Evolutionary conservation across 2,888 invertebrate genomes (phyloP).

Genomic region (Patella caerulea): DNA sequence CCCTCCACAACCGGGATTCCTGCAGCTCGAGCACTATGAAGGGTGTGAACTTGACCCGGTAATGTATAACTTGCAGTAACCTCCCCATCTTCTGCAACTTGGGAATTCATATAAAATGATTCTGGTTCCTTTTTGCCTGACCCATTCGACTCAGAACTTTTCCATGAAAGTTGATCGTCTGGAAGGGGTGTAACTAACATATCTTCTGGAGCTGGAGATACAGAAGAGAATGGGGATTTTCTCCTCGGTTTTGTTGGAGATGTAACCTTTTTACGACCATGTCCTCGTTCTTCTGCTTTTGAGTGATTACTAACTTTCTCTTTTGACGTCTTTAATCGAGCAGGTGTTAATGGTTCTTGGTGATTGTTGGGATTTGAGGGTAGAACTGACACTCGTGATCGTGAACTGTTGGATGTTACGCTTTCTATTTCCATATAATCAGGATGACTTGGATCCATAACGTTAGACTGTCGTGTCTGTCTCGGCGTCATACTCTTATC

Average conservation of each 20-base stretch:
- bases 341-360: slow-evolving; percentile 76
- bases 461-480: slow-evolving; percentile 21
- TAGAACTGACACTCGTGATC: slow-evolving; percentile 12
- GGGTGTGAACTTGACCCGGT: slow-evolving; percentile 49
- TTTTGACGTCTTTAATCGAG: slow-evolving; percentile 77
- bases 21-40: slow-evolving; percentile 60
- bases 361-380: slow-evolving; percentile 20
- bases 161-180: slow-evolving; percentile 34
- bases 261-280: slow-evolving; percentile 42
- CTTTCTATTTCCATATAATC: slow-evolving; percentile 55
- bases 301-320: slow-evolving; percentile 78
- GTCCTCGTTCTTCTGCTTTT: slow-evolving; percentile 80
- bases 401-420: slow-evolving; percentile 43
- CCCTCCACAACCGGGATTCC: slow-evolving; percentile 64
- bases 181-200: slow-evolving; percentile 43
- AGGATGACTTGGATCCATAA: slow-evolving; percentile 42
- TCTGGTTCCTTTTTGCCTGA: slow-evolving; percentile 18
- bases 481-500: slow-evolving; percentile 29
- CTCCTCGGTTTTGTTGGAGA: slow-evolving; percentile 45
- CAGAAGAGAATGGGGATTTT: slow-evolving; percentile 24
- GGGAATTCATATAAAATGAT: slow-evolving; percentile 36
- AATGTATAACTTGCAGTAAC: slow-evolving; percentile 58
- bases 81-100: slow-evolving; percentile 22
- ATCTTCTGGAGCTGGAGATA: slow-evolving; percentile 30
- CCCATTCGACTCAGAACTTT: slow-evolving; percentile 19